Evolutionary conservation across 2,113 vertebrate species (phyloP).

Genomic region (Semnornis frantzii): DNA sequence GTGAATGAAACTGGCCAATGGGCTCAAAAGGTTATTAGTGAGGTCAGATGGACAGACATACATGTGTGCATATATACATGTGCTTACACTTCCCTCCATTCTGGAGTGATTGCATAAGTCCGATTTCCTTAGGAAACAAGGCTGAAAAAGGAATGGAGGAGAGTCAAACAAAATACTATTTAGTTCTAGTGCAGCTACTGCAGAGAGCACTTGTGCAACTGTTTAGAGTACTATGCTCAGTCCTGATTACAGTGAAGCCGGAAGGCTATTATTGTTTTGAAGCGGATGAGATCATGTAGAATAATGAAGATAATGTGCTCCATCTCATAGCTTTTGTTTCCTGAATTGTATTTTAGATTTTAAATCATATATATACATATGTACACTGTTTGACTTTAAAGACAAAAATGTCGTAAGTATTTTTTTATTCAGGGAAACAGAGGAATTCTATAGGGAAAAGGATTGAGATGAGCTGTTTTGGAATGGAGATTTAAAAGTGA

Average conservation of each 20-base stretch:
- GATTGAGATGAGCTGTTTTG: neutral
- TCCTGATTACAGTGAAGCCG: neutral
- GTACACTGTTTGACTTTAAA: neutral
- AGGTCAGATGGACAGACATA: neutral
- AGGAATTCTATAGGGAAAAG: neutral
- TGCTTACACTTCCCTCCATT: neutral
- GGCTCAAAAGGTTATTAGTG: neutral
- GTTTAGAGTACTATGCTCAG: neutral
- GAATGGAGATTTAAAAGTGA: neutral
- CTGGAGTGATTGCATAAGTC: neutral
- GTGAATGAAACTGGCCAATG: neutral
- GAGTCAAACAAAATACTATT: slow-evolving; percentile 13
- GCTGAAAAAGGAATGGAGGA: slow-evolving; percentile 16
- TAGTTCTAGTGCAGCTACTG: neutral
- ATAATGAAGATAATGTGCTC: slow-evolving; percentile 9
- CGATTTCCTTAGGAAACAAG: slow-evolving; percentile 48
- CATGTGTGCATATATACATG: neutral
- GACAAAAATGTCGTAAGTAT: neutral
- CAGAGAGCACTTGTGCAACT: slow-evolving; percentile 5
- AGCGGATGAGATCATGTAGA: slow-evolving; percentile 10
- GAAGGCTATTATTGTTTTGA: slow-evolving; percentile 25
- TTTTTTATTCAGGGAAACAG: neutral
- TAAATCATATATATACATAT: neutral
- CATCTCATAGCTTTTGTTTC: slow-evolving; percentile 14
- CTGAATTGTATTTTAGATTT: neutral